phyloP scores from a whole-genome alignment of 2,797 vertebrate genomes.

The Pangasius larnaudii region DNA sequence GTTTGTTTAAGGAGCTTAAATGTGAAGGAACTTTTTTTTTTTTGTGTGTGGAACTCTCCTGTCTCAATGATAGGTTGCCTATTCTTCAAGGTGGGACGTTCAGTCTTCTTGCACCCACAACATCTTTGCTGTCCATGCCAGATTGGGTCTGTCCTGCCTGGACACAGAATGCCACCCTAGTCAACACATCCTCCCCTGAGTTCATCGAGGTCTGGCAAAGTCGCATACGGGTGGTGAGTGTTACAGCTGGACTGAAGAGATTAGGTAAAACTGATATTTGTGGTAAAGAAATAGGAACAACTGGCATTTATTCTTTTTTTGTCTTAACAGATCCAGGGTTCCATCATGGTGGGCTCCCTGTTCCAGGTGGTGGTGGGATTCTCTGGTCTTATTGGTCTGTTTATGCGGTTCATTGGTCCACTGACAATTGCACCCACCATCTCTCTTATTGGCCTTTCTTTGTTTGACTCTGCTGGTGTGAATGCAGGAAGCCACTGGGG shows the following conservation, averaged over 20 bases:
- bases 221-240: constrained; percentile 88
- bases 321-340: constrained; percentile 85
- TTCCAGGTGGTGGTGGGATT: constrained; percentile 93
- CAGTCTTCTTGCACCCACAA: constrained; percentile 85
- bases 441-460: constrained; percentile 88
- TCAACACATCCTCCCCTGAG: constrained; percentile 84
- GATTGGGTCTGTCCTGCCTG: constrained; percentile 89
- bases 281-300: background rate
- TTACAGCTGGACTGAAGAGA: background rate
- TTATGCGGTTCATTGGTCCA: constrained; percentile 94
- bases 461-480: constrained; percentile 85
- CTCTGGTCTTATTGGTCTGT: constrained; percentile 91
- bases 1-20: too few species aligned
- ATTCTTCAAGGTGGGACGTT: constrained; percentile 96
- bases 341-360: constrained; percentile 90
- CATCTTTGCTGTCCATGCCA: constrained; percentile 93
- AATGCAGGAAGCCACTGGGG: constrained; percentile 95
- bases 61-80: constrained; percentile 80
- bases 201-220: constrained; percentile 91
- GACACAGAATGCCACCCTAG: constrained; percentile 86
- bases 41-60: background rate
- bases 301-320: background rate
- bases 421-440: constrained; percentile 96
- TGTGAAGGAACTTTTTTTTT: background rate
- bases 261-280: background rate